Evolutionary conservation across 2,888 invertebrate genomes (phyloP).

Genomic region (Hirtodrosophila trivittata): DNA sequence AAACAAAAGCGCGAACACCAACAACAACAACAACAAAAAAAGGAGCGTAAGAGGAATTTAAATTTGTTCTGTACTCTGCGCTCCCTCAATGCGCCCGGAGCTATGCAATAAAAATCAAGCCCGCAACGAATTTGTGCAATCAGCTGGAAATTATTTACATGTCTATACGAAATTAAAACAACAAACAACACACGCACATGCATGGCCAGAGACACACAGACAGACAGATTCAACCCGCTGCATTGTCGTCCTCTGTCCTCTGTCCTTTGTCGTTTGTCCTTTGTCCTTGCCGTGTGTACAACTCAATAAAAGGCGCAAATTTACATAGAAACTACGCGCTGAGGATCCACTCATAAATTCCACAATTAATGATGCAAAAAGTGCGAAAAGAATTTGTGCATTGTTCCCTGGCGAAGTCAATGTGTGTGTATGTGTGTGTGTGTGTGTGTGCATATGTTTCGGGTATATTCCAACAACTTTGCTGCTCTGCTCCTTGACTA

Average conservation of each 20-base stretch:
- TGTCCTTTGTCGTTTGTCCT: constrained; percentile 30
- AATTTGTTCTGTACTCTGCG: constrained; percentile 70
- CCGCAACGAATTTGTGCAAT: constrained; percentile 80
- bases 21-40: constrained; percentile 11
- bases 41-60: constrained; percentile 42
- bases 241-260: constrained; percentile 31
- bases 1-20: constrained; percentile 73
- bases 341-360: constrained; percentile 80
- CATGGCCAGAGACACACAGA: constrained; percentile 1
- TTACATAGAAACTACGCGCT: constrained; percentile 69
- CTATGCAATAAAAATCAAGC: constrained; percentile 77
- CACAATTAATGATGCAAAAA: constrained; percentile 83
- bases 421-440: not conserved
- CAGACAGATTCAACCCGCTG: constrained; percentile 29
- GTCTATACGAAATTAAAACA: constrained; percentile 78
- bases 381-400: constrained; percentile 76
- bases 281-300: constrained; percentile 44
- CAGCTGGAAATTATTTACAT: constrained; percentile 80
- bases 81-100: constrained; percentile 34
- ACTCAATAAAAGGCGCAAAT: constrained; percentile 73
- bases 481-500: constrained; percentile 15
- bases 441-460: constrained; percentile 38
- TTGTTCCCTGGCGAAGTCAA: constrained; percentile 42
- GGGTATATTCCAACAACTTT: constrained; percentile 12
- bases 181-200: constrained; percentile 59